Evolutionary conservation across 1,140 invertebrate species (phyloP).

Genomic region (Nasonia vitripennis): DNA sequence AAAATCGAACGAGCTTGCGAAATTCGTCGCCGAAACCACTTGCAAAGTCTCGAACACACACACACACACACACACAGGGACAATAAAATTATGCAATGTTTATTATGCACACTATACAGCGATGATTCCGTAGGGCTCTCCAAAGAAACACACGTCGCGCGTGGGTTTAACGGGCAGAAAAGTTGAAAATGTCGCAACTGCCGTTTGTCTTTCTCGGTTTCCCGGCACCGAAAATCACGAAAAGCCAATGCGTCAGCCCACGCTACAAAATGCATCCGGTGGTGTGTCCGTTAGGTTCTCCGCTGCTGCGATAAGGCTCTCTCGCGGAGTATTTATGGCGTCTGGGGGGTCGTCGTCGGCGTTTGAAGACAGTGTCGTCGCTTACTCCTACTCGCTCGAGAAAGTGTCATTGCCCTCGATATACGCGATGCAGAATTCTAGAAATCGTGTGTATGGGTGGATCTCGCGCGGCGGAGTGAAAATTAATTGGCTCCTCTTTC

Average conservation of each 20-base stretch:
- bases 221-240: background rate
- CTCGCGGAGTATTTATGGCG: too few relatives aligned
- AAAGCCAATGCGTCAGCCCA: background rate
- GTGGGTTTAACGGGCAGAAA: constrained; percentile 8
- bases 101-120: too few relatives aligned
- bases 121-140: background rate
- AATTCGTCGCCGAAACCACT: constrained; percentile 4
- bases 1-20: background rate
- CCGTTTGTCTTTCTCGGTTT: background rate
- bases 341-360: too few relatives aligned
- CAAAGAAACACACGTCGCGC: background rate
- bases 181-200: constrained; percentile 23
- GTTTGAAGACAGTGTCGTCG: too few relatives aligned
- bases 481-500: constrained; percentile 7
- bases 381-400: background rate
- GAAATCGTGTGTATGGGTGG: background rate
- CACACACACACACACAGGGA: background rate
- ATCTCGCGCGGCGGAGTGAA: background rate
- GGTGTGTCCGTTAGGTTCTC: background rate
- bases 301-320: too few relatives aligned
- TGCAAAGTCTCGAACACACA: background rate
- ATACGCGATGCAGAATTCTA: background rate
- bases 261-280: constrained; percentile 22
- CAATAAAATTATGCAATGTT: constrained; percentile 36
- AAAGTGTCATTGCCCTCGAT: background rate